A percentile compares a stretch with the other conserved stretches of the same genome.
phyloP scores from a whole-genome alignment of 2,888 invertebrate genomes.

The Plebejus argus region DNA sequence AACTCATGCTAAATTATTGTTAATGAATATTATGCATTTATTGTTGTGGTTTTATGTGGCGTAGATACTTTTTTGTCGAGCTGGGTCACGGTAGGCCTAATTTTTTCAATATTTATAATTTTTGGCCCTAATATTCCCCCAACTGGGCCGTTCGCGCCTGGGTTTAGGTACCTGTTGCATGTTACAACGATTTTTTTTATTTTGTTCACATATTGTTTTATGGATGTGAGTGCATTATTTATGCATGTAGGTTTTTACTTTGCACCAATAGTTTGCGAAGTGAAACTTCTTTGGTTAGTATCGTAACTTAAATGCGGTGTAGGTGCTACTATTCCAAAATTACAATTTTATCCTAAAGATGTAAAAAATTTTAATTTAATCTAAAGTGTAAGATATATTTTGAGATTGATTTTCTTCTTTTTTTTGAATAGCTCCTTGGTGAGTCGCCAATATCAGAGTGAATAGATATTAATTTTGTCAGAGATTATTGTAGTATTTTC shows the following conservation, averaged over 20 bases:
- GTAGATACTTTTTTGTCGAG: not conserved
- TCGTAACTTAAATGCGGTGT: not conserved
- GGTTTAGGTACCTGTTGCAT: conserved; percentile 47
- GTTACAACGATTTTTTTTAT: conserved; percentile 62
- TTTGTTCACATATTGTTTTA: conserved; percentile 59
- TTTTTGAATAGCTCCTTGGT: not conserved
- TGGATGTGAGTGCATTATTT: conserved; percentile 66
- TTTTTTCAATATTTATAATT: conserved; percentile 6
- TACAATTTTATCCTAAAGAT: not conserved
- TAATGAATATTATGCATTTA: conserved; percentile 36
- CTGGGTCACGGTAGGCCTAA: conserved; percentile 15
- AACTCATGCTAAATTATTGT: conserved; percentile 26
- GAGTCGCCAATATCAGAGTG: not conserved
- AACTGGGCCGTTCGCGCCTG: not conserved
- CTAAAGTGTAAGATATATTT: not conserved
- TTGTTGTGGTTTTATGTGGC: conserved; percentile 33
- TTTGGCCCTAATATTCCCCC: not conserved
- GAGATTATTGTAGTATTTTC: conserved; percentile 39
- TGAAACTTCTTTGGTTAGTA: conserved; percentile 31
- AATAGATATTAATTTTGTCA: not conserved
- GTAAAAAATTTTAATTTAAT: not conserved
- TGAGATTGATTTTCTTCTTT: not conserved
- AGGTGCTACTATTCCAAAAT: not conserved
- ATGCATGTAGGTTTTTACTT: conserved; percentile 49
- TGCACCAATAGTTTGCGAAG: conserved; percentile 22